Evolutionary conservation across 2,888 invertebrate species (phyloP).

Genomic region (Ophion slaviceki): DNA sequence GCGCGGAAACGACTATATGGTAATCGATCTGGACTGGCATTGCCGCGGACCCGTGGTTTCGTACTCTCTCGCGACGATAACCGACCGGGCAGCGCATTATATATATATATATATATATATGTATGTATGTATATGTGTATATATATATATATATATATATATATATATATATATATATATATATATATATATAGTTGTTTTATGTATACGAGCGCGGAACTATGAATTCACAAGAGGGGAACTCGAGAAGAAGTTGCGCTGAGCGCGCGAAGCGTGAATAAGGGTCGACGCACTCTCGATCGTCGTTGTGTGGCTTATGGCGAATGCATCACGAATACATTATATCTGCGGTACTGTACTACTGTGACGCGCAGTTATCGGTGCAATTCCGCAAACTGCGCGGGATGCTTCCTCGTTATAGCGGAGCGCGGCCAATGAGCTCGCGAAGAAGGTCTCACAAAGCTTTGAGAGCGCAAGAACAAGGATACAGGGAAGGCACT

Average conservation of each 20-base stretch:
- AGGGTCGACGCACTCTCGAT: conserved; percentile 67
- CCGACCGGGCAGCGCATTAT: conserved; percentile 29
- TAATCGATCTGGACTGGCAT: conserved; percentile 63
- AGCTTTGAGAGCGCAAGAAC: too few species aligned
- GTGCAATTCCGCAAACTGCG: conserved; percentile 24
- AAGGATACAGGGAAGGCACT: neutral
- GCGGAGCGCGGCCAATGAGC: neutral
- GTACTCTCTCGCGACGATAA: conserved; percentile 31
- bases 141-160: conserved; percentile 6
- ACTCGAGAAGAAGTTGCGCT: conserved; percentile 54
- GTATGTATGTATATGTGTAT: neutral
- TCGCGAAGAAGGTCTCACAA: neutral
- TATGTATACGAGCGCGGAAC: conserved; percentile 47
- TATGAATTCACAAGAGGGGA: conserved; percentile 53
- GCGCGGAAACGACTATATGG: conserved; percentile 44
- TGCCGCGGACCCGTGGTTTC: conserved; percentile 51
- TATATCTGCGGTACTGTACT: conserved; percentile 44
- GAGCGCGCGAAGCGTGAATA: conserved; percentile 60
- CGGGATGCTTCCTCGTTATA: neutral
- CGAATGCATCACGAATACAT: conserved; percentile 49
- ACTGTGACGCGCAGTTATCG: conserved; percentile 53
- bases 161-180: neutral
- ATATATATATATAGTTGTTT: conserved; percentile 30
- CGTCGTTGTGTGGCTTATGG: conserved; percentile 43
- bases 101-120: conserved; percentile 15